phyloP scores from a whole-genome alignment of 2,888 invertebrate genomes.

The Drosophila recens region DNA sequence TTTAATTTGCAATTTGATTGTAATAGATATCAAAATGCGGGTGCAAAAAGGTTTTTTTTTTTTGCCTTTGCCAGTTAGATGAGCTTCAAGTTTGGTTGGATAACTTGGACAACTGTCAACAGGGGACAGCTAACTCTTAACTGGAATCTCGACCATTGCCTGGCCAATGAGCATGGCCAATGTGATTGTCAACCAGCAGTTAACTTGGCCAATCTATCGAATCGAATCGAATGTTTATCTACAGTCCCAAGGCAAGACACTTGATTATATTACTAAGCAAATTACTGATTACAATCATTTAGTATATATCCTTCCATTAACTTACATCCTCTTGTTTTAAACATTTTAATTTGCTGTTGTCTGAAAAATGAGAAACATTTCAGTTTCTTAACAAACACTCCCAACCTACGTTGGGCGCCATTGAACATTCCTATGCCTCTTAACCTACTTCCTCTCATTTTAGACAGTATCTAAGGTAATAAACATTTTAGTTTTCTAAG shows the following conservation, averaged over 20 bases:
- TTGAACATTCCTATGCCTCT: too few species aligned
- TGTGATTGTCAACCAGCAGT: conserved; percentile 58
- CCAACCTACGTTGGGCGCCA: conserved; percentile 12
- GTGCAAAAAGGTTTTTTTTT: conserved; percentile 46
- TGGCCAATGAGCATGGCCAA: conserved; percentile 50
- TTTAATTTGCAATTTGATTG: conserved; percentile 79
- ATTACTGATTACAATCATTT: conserved; percentile 17
- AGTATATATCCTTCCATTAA: background rate
- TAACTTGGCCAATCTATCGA: conserved; percentile 9
- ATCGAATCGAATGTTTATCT: conserved; percentile 10
- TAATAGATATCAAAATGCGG: conserved; percentile 71
- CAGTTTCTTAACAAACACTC: background rate
- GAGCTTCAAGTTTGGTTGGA: conserved; percentile 6
- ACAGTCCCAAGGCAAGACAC: conserved; percentile 8
- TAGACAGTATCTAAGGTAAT: too few species aligned
- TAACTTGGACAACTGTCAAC: conserved; percentile 33
- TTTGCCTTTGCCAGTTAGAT: conserved; percentile 28
- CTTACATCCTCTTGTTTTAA: too few species aligned
- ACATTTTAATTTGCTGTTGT: background rate
- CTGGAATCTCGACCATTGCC: conserved; percentile 27
- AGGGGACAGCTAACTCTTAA: conserved; percentile 34
- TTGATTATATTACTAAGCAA: conserved; percentile 18
- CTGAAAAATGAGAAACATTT: background rate
- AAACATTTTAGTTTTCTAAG: too few species aligned
- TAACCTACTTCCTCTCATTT: too few species aligned